These are phyloP conservation scores for Phalera bucephala DNA, from an alignment of 2,888 invertebrate species.

Conservation along the genomic window DNA sequence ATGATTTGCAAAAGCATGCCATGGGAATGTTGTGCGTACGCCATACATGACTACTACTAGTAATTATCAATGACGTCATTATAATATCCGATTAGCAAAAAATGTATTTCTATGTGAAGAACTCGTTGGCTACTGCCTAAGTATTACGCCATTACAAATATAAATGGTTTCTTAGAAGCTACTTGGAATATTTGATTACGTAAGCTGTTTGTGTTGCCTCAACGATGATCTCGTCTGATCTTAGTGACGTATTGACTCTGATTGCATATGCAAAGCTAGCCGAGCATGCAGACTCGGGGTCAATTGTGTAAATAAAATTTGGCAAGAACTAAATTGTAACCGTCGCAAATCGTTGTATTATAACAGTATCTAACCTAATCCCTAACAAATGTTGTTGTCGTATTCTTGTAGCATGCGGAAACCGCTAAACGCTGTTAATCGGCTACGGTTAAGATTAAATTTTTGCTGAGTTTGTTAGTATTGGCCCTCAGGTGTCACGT, in stretches of 20 bases:
- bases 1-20: conserved; percentile 34
- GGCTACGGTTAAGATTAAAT: too few species aligned
- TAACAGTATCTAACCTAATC: too few species aligned
- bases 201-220: conserved; percentile 52
- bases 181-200: conserved; percentile 61
- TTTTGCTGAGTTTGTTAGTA: too few species aligned
- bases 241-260: conserved; percentile 27
- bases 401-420: too few species aligned
- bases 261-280: conserved; percentile 23
- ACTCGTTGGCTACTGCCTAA: conserved; percentile 50
- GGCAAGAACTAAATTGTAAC: too few species aligned
- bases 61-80: conserved; percentile 63
- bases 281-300: neutral
- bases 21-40: conserved; percentile 43
- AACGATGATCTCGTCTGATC: conserved; percentile 43
- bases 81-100: conserved; percentile 25
- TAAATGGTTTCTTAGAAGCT: conserved; percentile 68
- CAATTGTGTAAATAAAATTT: too few species aligned
- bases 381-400: too few species aligned
- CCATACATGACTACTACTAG: conserved; percentile 37
- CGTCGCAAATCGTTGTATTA: too few species aligned
- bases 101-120: conserved; percentile 51
- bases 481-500: too few species aligned
- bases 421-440: too few species aligned
- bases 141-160: conserved; percentile 55